Percentiles rank a stretch among this genome's conserved stretches.
These are phyloP conservation scores for Gymnosoma rotundatum DNA, from an alignment of 2,888 invertebrate genomes.

Conservation along the genomic window DNA sequence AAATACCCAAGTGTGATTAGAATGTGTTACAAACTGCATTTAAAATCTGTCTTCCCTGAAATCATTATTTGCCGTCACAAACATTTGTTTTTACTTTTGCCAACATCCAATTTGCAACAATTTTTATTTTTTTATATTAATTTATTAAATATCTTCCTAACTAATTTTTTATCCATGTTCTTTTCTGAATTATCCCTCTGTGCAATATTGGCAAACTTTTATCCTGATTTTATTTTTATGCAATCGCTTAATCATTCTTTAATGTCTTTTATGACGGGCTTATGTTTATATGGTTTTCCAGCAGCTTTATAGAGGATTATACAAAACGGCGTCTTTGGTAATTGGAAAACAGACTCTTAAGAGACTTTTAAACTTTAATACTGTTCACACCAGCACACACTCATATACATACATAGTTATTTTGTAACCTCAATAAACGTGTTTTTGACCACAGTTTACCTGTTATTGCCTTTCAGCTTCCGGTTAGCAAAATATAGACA, in stretches of 20 bases:
- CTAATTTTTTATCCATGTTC: background rate
- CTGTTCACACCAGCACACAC: background rate
- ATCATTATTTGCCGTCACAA: too few relatives aligned
- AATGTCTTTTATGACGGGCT: conserved; percentile 33
- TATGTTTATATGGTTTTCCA: background rate
- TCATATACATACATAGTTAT: background rate
- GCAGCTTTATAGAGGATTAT: conserved; percentile 19
- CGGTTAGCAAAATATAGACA: conserved; percentile 27
- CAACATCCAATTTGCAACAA: too few relatives aligned
- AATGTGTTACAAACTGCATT: too few relatives aligned
- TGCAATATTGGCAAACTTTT: conserved; percentile 23
- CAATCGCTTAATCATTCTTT: conserved; percentile 44
- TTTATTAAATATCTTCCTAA: background rate
- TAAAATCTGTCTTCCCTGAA: too few relatives aligned
- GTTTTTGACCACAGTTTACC: conserved; percentile 50
- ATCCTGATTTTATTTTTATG: conserved; percentile 11
- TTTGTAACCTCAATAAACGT: conserved; percentile 16
- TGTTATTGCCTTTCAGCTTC: conserved; percentile 34
- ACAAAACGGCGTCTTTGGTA: conserved; percentile 2
- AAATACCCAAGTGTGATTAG: too few relatives aligned
- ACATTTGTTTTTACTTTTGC: too few relatives aligned
- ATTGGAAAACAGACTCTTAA: background rate
- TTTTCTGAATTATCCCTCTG: background rate
- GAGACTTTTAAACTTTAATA: conserved; percentile 9
- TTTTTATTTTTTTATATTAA: too few relatives aligned